Evolutionary conservation across 1,140 invertebrate species (phyloP).

Genomic region (Temnothorax longispinosus): DNA sequence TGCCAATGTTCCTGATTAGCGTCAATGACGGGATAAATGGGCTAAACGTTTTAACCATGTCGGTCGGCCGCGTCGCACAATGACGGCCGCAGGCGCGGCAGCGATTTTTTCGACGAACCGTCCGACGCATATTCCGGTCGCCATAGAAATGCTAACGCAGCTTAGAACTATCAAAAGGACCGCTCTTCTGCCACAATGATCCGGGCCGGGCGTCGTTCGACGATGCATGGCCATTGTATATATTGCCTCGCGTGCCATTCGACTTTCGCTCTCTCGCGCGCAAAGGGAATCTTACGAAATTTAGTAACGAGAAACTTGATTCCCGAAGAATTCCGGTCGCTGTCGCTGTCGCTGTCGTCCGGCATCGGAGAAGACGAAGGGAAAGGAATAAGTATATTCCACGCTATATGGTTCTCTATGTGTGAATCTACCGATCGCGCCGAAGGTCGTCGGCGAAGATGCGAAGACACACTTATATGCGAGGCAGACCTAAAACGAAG

Average conservation of each 20-base stretch:
- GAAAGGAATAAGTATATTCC: constrained; percentile 44
- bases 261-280: constrained; percentile 47
- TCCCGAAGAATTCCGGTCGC: constrained; percentile 36
- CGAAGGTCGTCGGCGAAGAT: constrained; percentile 42
- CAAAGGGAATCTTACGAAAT: constrained; percentile 58
- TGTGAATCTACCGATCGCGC: constrained; percentile 49
- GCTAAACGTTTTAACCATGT: constrained; percentile 68
- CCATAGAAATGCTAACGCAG: constrained; percentile 75
- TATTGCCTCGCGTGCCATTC: constrained; percentile 64
- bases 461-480: neutral
- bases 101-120: constrained; percentile 64
- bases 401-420: neutral
- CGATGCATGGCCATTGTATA: constrained; percentile 55
- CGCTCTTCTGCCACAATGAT: constrained; percentile 67
- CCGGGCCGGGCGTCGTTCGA: constrained; percentile 33
- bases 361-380: neutral
- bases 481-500: constrained; percentile 16
- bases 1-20: constrained; percentile 66
- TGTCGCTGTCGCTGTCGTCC: constrained; percentile 34
- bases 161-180: constrained; percentile 72
- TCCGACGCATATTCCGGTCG: constrained; percentile 63
- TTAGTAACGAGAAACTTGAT: constrained; percentile 56
- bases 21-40: constrained; percentile 73
- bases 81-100: constrained; percentile 57
- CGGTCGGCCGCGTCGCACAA: constrained; percentile 60